phyloP scores from a whole-genome alignment of 2,797 vertebrate genomes.

The Bryconaethiops microstoma region DNA sequence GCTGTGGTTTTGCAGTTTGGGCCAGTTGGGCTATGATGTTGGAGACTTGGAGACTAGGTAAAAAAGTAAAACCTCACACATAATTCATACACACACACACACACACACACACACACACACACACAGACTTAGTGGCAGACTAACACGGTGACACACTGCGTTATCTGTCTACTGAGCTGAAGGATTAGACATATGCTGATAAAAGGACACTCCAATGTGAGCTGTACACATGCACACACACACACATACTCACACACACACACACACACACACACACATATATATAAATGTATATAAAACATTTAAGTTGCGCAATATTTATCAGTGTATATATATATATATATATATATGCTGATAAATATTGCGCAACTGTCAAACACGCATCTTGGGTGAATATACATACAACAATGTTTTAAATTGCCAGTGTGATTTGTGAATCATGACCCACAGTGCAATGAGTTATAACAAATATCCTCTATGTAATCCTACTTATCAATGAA shows the following conservation, averaged over 20 bases:
- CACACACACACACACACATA: background rate
- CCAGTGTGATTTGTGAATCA: background rate
- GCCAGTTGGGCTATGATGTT: too few relatives aligned
- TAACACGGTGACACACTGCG: conserved; percentile 16
- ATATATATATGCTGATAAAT: background rate
- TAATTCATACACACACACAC: background rate
- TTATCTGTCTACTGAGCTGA: conserved; percentile 30
- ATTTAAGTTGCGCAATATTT: too few relatives aligned
- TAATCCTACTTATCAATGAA: background rate
- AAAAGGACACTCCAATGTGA: background rate
- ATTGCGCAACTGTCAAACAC: background rate
- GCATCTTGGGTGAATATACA: background rate
- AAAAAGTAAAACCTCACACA: background rate
- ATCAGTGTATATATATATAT: background rate
- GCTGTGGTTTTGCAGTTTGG: too few relatives aligned
- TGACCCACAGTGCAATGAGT: background rate
- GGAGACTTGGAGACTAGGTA: too few relatives aligned
- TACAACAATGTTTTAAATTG: background rate
- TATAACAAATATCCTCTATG: background rate
- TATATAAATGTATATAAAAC: background rate
- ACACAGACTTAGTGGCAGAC: background rate
- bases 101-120: conserved; percentile 1
- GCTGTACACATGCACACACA: background rate
- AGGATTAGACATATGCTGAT: conserved; percentile 31
- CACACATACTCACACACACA: background rate